These are phyloP conservation scores for Polyommatus iphigenia DNA, from an alignment of 2,888 invertebrate species.

Conservation along the genomic window DNA sequence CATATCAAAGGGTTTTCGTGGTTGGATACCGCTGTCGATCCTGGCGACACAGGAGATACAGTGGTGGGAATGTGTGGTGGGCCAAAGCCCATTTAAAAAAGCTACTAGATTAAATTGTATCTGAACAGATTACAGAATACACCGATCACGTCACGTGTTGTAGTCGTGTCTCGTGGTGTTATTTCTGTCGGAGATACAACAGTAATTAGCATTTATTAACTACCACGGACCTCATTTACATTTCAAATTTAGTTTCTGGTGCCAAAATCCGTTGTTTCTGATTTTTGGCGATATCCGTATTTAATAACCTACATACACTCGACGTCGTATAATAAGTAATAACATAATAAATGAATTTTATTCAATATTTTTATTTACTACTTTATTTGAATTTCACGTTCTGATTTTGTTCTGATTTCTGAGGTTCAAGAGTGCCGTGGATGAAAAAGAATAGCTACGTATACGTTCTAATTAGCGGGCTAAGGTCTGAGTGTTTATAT, in stretches of 20 bases:
- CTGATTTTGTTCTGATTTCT: not conserved
- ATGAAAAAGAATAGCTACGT: too few species aligned
- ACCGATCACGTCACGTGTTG: not conserved
- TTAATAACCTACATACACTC: not conserved
- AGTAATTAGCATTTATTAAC: constrained; percentile 16
- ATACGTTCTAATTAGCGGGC: not conserved
- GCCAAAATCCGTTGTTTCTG: not conserved
- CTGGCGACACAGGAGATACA: too few species aligned
- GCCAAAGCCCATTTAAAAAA: too few species aligned
- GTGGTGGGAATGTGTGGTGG: too few species aligned
- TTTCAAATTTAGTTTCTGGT: not conserved
- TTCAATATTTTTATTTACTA: not conserved
- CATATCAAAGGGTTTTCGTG: too few species aligned
- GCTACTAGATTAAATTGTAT: not conserved
- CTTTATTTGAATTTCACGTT: too few species aligned
- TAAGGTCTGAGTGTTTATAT: not conserved
- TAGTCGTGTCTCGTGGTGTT: not conserved
- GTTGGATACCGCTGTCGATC: too few species aligned
- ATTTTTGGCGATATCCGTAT: not conserved
- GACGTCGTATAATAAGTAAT: too few species aligned
- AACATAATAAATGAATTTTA: too few species aligned
- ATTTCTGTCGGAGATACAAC: not conserved
- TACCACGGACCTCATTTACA: constrained; percentile 1
- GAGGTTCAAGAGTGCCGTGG: too few species aligned
- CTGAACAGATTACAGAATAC: not conserved